These are phyloP conservation scores for Stegostoma tigrinum DNA, from an alignment of 2,113 vertebrate genomes.

Conservation along the genomic window DNA sequence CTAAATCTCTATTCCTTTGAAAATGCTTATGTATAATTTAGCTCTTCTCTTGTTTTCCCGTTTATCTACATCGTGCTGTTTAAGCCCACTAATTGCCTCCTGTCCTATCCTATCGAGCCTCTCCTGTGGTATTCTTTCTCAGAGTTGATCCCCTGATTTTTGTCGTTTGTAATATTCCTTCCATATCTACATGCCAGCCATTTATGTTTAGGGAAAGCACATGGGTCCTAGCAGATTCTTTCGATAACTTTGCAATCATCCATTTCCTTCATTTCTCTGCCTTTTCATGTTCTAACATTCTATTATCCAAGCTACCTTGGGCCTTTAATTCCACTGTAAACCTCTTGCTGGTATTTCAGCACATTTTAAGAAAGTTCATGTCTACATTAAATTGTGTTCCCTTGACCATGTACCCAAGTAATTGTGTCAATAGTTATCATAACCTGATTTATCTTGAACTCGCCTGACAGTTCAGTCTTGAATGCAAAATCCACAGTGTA, in stretches of 20 bases:
- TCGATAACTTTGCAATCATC: background rate
- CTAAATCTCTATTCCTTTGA: background rate
- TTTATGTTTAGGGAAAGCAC: background rate
- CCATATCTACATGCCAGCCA: background rate
- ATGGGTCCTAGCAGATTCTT: background rate
- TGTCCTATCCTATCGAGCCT: background rate
- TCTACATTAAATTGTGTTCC: background rate
- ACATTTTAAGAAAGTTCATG: background rate
- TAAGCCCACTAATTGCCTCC: background rate
- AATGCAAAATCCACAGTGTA: background rate
- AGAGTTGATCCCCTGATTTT: background rate
- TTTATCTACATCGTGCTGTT: background rate
- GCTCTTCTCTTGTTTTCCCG: background rate
- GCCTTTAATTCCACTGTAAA: background rate
- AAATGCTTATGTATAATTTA: background rate
- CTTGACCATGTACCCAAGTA: background rate
- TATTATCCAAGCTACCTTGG: background rate
- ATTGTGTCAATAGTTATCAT: background rate
- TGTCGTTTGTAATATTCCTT: background rate
- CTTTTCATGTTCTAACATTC: background rate
- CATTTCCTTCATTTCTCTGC: background rate
- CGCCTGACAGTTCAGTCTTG: background rate
- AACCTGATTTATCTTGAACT: background rate
- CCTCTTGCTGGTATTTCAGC: background rate
- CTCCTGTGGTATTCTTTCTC: background rate